Base-by-base conservation (phyloP, 2,113 vertebrate genomes). In the Aspiorhynchus laticeps region DNA sequence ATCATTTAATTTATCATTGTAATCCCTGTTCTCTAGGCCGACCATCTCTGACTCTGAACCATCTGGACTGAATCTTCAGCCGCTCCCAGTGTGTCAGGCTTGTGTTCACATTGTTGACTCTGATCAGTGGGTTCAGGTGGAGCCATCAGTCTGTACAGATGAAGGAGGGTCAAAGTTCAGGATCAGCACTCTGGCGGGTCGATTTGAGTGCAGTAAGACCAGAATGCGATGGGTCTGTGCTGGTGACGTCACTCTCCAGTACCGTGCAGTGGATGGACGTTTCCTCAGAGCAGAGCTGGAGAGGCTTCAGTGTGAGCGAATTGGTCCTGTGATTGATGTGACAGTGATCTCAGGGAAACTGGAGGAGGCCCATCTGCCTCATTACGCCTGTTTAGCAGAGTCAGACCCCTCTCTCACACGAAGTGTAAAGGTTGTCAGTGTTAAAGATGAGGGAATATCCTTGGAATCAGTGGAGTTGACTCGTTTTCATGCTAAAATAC, bases 321-420 rank as follows among this genome's bases (percentile, higher is more conserved):
- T 83, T 5, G 61, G 59, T 83, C 80, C 80, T 21, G 80, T 83
- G 61, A 43, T 83, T 9, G 61, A 83, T 83, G 41, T 83, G 61
- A 67, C 2, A 0, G 80, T 83, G 26, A 83, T 83, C 63, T 83
- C 80, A 7, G 80, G 61, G 9, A 67, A 69, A 83, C 80, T 83
- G n/a, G n/a, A 67, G n/a, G 80, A 82, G 15, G 80, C 17, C 0
- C 80, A 82, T 82, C 61, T 82, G 15, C 80, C 80, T 48, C 80
- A 82, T 31, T 82, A 31, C 5, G 14, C 24, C n/a, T 82, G 80
- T 82, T 82, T 82, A 48, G 61, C 38, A 67, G 61, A 31, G 38
- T 81, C 80, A 21, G 80, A 82, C 26, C 80, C 24, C 15, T 17
- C 80, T 11, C 61, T 82, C 80, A 82, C 1, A 46, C 8, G 48